phyloP scores from a whole-genome alignment of 2,113 vertebrate genomes.

The Callaeas wilsoni region DNA sequence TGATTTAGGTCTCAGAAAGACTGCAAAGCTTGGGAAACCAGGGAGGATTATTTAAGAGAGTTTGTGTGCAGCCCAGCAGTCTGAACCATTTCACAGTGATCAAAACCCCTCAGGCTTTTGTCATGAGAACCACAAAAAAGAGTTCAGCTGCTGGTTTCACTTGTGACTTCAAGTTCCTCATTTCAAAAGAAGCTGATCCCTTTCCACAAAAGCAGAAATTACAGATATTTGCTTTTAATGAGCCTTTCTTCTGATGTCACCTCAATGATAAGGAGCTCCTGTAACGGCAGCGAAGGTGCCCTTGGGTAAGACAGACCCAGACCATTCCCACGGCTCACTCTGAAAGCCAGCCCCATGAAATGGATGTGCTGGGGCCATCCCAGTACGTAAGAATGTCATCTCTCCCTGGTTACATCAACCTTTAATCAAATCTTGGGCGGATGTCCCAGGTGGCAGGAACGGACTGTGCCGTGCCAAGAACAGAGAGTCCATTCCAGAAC shows the following conservation, averaged over 20 bases:
- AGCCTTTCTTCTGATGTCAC: neutral
- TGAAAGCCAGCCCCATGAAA: neutral
- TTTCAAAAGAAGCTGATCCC: neutral
- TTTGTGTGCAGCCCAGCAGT: neutral
- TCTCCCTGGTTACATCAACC: neutral
- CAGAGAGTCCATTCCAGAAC: neutral
- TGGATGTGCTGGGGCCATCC: constrained; percentile 12
- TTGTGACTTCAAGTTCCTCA: neutral
- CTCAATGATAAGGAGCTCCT: neutral
- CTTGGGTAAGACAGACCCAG: neutral
- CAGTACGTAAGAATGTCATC: neutral
- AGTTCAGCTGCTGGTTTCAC: neutral
- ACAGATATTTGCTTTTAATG: neutral
- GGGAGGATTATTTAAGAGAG: neutral
- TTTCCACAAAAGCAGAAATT: neutral
- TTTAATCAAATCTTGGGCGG: constrained; percentile 36
- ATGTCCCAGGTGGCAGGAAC: neutral
- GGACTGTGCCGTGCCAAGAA: constrained; percentile 13
- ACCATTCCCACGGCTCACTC: fast-evolving
- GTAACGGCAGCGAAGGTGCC: neutral
- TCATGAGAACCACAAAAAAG: neutral
- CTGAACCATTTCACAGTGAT: neutral
- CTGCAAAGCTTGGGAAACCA: neutral
- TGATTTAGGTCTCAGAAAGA: neutral
- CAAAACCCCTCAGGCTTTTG: neutral